These are phyloP conservation scores for Drosophila imparisetae DNA, from an alignment of 2,888 invertebrate genomes.

Conservation along the genomic window DNA sequence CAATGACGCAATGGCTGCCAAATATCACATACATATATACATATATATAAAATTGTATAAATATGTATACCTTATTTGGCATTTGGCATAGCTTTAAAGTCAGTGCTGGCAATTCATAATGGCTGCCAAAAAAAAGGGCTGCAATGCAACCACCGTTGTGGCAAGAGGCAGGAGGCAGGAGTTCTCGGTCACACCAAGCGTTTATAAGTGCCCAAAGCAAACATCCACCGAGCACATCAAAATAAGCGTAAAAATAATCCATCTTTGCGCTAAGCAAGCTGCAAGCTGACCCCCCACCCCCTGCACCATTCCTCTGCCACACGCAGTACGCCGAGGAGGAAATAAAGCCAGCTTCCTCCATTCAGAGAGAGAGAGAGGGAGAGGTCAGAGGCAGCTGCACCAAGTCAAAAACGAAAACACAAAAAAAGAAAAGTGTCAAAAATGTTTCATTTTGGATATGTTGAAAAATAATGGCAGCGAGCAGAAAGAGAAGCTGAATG, in stretches of 20 bases:
- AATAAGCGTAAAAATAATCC: constrained; percentile 80
- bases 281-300: constrained; percentile 20
- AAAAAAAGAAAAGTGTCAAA: constrained; percentile 70
- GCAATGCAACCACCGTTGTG: constrained; percentile 34
- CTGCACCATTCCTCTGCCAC: constrained; percentile 10
- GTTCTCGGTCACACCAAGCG: constrained; percentile 81
- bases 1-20: constrained; percentile 35
- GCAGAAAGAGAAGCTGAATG: constrained; percentile 25
- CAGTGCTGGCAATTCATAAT: constrained; percentile 47
- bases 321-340: constrained; percentile 15
- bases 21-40: neutral
- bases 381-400: constrained; percentile 63
- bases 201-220: constrained; percentile 82
- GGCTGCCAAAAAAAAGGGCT: constrained; percentile 51
- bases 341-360: constrained; percentile 33
- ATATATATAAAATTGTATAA: no score
- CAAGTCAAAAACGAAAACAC: constrained; percentile 10
- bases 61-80: neutral
- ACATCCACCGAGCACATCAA: constrained; percentile 83
- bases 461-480: constrained; percentile 74
- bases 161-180: constrained; percentile 1
- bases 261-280: constrained; percentile 77
- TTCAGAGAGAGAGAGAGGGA: neutral
- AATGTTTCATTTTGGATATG: constrained; percentile 78
- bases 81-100: constrained; percentile 30